Percentiles rank a stretch among this genome's conserved stretches.
Conservation (phyloP, 2,888 invertebrate genomes). For the Heliconius aoede region DNA sequence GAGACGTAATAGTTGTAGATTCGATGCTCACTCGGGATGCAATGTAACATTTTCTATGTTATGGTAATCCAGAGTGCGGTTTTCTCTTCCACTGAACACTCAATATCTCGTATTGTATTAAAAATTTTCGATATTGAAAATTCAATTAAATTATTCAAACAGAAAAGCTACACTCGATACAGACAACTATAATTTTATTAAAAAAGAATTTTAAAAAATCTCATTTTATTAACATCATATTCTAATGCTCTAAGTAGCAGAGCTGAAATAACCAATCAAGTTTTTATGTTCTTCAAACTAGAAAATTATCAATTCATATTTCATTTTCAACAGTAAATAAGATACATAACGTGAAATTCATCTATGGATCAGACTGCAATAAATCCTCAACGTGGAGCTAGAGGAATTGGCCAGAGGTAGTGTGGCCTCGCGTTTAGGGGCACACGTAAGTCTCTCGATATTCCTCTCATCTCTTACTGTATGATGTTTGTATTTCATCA, state of each 20-base stretch:
- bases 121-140: too few relatives aligned
- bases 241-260: too few relatives aligned
- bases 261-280: not conserved
- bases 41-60: too few relatives aligned
- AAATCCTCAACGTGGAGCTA: not conserved
- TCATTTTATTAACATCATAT: too few relatives aligned
- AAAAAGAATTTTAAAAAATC: not conserved
- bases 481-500: constrained; percentile 15
- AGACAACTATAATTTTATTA: too few relatives aligned
- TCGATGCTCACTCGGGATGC: too few relatives aligned
- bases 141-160: too few relatives aligned
- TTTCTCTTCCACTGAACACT: too few relatives aligned
- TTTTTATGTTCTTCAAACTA: not conserved
- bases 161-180: too few relatives aligned
- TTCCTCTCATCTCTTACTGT: constrained; percentile 4
- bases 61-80: too few relatives aligned
- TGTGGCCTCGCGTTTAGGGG: not conserved
- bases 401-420: constrained; percentile 14
- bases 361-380: constrained; percentile 1
- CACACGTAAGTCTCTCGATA: constrained; percentile 7
- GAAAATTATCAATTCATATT: not conserved
- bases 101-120: too few relatives aligned
- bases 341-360: not conserved
- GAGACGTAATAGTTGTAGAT: too few relatives aligned
- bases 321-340: not conserved